Percentiles rank a stretch among this genome's conserved stretches.
phyloP scores from a whole-genome alignment of 2,797 vertebrate genomes.

The Argyrosomus regius region DNA sequence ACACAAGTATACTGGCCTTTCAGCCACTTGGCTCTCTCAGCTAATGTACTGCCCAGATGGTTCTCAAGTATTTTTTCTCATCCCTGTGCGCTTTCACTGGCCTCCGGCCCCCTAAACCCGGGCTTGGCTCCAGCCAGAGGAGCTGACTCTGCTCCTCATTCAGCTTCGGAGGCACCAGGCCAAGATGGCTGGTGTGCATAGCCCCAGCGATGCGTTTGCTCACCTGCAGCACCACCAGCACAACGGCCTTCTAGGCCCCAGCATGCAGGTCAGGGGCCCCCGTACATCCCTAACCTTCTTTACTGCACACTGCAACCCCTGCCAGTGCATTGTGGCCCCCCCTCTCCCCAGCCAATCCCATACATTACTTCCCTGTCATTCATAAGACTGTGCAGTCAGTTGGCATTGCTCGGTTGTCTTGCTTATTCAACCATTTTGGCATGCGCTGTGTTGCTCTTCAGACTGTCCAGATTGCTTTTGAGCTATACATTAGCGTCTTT shows the following conservation, averaged over 20 bases:
- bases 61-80: conserved; percentile 85
- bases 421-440: conserved; percentile 63
- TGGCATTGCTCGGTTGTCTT: conserved; percentile 65
- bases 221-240: conserved; percentile 93
- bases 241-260: conserved; percentile 91
- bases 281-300: conserved; percentile 71
- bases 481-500: conserved; percentile 31
- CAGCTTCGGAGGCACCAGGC: conserved; percentile 98
- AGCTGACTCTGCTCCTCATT: conserved; percentile 98
- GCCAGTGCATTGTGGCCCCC: conserved; percentile 78
- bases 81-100: conserved; percentile 71
- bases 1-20: conserved; percentile 32
- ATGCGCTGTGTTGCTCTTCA: conserved; percentile 63
- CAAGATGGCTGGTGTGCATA: conserved; percentile 93
- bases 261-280: conserved; percentile 94
- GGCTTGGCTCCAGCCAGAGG: conserved; percentile 94
- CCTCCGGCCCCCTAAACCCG: conserved; percentile 80
- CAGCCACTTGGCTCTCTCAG: conserved; percentile 44
- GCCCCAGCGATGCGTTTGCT: conserved; percentile 91
- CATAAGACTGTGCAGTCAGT: conserved; percentile 58
- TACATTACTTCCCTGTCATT: conserved; percentile 70
- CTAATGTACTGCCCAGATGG: conserved; percentile 60
- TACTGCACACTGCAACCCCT: conserved; percentile 74
- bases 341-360: conserved; percentile 64
- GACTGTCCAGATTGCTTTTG: conserved; percentile 41